Evolutionary conservation across 2,888 invertebrate genomes (phyloP).

Genomic region (Amphipoea oculea): DNA sequence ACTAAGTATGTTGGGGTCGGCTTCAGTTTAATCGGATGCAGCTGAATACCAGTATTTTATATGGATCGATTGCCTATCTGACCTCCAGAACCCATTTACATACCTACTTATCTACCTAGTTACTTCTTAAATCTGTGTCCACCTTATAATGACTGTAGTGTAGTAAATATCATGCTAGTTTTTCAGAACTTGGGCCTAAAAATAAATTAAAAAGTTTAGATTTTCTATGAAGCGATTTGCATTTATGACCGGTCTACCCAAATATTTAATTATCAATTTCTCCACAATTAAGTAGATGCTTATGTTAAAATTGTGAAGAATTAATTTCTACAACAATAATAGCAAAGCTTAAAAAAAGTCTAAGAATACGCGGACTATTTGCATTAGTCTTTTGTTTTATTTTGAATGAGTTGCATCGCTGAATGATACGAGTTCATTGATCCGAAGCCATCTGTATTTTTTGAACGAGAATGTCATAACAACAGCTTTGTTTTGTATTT

Average conservation of each 20-base stretch:
- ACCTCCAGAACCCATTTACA: neutral
- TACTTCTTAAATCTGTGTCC: neutral
- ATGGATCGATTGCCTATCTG: neutral
- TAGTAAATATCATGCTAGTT: neutral
- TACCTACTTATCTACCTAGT: neutral
- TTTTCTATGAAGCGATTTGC: neutral
- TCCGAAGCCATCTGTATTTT: conserved; percentile 44
- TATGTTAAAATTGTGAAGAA: neutral
- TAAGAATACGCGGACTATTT: conserved; percentile 10
- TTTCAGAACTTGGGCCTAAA: neutral
- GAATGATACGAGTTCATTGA: conserved; percentile 51
- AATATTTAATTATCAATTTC: neutral
- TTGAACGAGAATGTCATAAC: conserved; percentile 37
- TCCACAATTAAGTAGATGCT: neutral
- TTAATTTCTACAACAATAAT: neutral
- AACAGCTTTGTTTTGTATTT: conserved; percentile 37
- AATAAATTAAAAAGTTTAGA: neutral
- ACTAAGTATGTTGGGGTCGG: neutral
- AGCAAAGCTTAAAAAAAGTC: neutral
- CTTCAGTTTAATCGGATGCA: neutral
- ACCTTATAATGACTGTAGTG: neutral
- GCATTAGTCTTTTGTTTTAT: conserved; percentile 36
- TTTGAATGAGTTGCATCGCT: conserved; percentile 31
- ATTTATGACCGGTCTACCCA: neutral
- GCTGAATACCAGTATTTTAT: neutral